A percentile compares a stretch with the other conserved stretches of the same genome.
Conservation (phyloP, 1,140 invertebrate genomes). For the Drosophila yakuba region DNA sequence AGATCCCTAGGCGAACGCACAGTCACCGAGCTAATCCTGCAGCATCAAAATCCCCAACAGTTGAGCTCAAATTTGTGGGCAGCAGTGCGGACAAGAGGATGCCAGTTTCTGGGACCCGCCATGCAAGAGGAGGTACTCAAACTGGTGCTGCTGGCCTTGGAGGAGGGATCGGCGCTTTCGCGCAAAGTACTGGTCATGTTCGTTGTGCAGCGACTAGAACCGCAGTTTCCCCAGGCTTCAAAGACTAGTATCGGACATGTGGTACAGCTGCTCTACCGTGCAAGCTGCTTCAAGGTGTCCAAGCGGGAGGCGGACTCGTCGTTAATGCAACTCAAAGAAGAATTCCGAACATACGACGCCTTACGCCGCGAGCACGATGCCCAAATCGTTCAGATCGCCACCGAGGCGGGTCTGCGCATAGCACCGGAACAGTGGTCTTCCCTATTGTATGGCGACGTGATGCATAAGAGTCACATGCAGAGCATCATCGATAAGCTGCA, state of each 20-base stretch:
- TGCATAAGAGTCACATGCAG: conserved; percentile 99
- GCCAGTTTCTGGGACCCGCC: conserved; percentile 99
- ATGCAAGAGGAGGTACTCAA: conserved; percentile 99
- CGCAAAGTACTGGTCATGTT: conserved; percentile 99
- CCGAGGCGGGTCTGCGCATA: conserved; percentile 97
- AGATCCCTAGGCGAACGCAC: conserved; percentile 96
- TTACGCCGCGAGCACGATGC: conserved; percentile 97
- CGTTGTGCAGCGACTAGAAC: conserved; percentile 97
- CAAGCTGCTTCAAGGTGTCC: conserved; percentile 99
- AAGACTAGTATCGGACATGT: conserved; percentile 99
- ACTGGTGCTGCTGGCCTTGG: conserved; percentile 95
- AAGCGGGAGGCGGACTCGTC: conserved; percentile 99
- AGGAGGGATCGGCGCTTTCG: conserved; percentile 98
- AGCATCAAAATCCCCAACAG: conserved; percentile 96
- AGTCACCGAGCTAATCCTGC: conserved; percentile 97
- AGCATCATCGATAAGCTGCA: conserved; percentile 98
- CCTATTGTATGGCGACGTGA: conserved; percentile 96
- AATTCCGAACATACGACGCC: conserved; percentile 97
- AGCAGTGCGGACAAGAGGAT: conserved; percentile 97
- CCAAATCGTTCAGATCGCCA: conserved; percentile 99
- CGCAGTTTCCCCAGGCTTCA: conserved; percentile 98
- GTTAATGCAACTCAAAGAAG: conserved; percentile 99
- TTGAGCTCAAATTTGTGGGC: conserved; percentile 98
- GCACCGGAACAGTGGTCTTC: conserved; percentile 99
- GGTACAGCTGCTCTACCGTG: conserved; percentile 98